Evolutionary conservation across 2,797 vertebrate species (phyloP), one percentile per base, ranked within the genome.

Genomic region (Notoglanidium macrostoma): DNA sequence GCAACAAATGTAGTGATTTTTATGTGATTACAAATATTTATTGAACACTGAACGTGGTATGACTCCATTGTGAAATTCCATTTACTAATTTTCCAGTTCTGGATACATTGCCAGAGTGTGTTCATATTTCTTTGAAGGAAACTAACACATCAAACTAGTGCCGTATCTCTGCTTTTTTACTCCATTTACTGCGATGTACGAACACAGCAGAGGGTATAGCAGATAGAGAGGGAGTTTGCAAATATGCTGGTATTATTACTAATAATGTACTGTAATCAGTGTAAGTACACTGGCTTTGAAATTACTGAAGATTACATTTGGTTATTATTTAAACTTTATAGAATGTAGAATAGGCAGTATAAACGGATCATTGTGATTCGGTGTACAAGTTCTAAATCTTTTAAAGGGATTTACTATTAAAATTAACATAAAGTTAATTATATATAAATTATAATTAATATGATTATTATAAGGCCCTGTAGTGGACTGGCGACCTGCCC

Each of bases 141-240:
- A 44, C 26, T 21, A 51, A 17, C 44, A 32, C 44, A 46, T 63
- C n/a, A 81, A 12, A 61, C 40, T 40, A 40, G 23, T 49, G 26
- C 7, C 29, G 61, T 82, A 82, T 29, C 23, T 49, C n/a, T 51
- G 79, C 32, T 76, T 26, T 67, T 88, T 68, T 82, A 57, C 78
- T 88, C 72, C 32, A 83, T 14, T 65, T 40, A 74, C 76, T 15
- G 8, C 11, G 61, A 55, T 44, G 67, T 15, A 63, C 44, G 76
- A 51, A 83, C 54, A 40, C 46, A 83, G 44, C 10, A 44, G 78
- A 11, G 5, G 7, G 76, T 35, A 83, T 35, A 54, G 35, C 54
- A 63, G 67, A 61, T 2, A 29, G 55, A 63, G 67, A 49, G 26
- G 40, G 54, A 54, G 73, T 21, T 78, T 57, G 29, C 8, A 55